Evolutionary conservation across 2,888 invertebrate genomes (phyloP).

Genomic region (Copidosoma aretas): DNA sequence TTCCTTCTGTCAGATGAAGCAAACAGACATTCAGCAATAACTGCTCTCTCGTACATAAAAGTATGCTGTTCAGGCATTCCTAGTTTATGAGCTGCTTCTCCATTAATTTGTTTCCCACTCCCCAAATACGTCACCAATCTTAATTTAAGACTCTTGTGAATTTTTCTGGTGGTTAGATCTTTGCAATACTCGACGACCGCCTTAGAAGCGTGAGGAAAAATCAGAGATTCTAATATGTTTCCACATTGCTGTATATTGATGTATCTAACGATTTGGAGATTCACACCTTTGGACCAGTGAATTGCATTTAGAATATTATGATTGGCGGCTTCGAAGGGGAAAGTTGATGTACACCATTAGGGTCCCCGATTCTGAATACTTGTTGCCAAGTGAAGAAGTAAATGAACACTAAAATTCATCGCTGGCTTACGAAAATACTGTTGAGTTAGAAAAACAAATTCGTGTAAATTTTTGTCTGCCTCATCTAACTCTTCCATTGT

Average conservation of each 20-base stretch:
- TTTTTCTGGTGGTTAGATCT: neutral
- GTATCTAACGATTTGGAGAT: neutral
- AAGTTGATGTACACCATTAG: neutral
- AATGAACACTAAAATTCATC: neutral
- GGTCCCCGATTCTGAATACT: constrained; percentile 1
- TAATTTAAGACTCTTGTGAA: neutral
- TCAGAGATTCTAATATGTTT: neutral
- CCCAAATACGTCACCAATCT: neutral
- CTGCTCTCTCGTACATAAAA: neutral
- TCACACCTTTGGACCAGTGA: neutral
- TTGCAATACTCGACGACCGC: neutral
- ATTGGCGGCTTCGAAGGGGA: constrained; percentile 3
- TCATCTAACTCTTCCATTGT: neutral
- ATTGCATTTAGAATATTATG: neutral
- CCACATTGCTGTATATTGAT: neutral
- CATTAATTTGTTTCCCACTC: too few species aligned
- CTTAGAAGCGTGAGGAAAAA: neutral
- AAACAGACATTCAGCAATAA: too few species aligned
- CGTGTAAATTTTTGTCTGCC: neutral
- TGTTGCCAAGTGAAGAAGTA: too few species aligned
- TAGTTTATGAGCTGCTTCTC: neutral
- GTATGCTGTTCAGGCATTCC: neutral
- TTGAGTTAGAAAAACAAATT: neutral
- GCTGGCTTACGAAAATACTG: neutral
- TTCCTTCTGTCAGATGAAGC: too few species aligned